Percentiles rank a stretch among this genome's conserved stretches.
phyloP scores from a whole-genome alignment of 2,797 vertebrate species.

The Cyprinella venusta region DNA sequence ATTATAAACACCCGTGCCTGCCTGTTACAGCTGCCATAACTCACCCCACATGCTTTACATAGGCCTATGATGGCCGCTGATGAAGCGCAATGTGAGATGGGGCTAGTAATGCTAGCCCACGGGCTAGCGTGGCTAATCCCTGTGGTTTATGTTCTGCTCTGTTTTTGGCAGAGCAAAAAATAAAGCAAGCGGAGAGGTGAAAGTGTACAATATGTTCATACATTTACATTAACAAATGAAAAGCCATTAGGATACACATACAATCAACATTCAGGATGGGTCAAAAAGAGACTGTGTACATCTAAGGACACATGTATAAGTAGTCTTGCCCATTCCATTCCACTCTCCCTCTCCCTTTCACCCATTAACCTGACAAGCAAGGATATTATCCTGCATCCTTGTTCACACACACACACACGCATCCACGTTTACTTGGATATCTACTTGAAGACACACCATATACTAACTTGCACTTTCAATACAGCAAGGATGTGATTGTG shows the following conservation, averaged over 20 bases:
- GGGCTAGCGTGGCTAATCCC: slow-evolving; percentile 39
- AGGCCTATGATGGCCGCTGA: slow-evolving; percentile 43
- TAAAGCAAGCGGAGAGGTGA: slow-evolving; percentile 12
- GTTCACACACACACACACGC: too few relatives aligned
- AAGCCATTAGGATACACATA: background rate
- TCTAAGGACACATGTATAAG: too few relatives aligned
- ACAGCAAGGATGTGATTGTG: background rate
- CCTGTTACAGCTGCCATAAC: slow-evolving; percentile 54
- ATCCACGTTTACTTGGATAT: too few relatives aligned
- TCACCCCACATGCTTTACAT: slow-evolving; percentile 54
- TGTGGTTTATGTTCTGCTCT: slow-evolving; percentile 36
- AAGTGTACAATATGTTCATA: slow-evolving; percentile 33
- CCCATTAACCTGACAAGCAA: slow-evolving; percentile 3
- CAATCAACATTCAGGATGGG: background rate
- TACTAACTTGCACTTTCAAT: background rate
- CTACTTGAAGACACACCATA: too few relatives aligned
- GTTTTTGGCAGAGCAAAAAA: background rate
- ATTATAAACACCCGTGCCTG: slow-evolving; percentile 54
- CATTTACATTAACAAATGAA: slow-evolving; percentile 34
- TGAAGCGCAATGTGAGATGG: slow-evolving; percentile 38
- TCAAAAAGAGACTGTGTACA: background rate
- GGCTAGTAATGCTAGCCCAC: slow-evolving; percentile 42
- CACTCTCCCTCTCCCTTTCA: background rate
- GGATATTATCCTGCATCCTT: background rate
- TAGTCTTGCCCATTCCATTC: background rate